Percentiles rank a stretch among this genome's conserved stretches.
Evolutionary conservation across 2,888 invertebrate genomes (phyloP).

Genomic region (Saturnia pavonia): DNA sequence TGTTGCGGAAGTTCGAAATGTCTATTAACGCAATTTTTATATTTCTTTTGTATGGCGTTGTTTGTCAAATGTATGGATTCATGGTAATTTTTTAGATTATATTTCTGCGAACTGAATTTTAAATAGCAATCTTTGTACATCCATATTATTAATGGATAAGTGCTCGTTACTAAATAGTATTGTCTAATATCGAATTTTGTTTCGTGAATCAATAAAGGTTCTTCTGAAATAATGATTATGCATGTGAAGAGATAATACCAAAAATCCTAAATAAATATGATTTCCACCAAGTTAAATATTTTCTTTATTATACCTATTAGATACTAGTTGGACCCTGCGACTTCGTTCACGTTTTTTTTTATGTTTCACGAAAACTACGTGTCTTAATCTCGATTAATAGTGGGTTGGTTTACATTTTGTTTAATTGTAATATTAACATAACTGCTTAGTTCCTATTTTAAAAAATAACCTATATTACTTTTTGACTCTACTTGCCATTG

Average conservation of each 20-base stretch:
- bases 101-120: constrained; percentile 92
- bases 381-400: too few relatives aligned
- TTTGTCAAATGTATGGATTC: constrained; percentile 94
- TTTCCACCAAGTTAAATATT: neutral
- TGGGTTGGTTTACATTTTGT: too few relatives aligned
- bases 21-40: constrained; percentile 76
- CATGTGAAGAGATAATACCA: neutral
- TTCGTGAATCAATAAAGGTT: constrained; percentile 89
- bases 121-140: constrained; percentile 93
- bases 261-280: neutral
- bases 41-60: constrained; percentile 92
- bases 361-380: too few relatives aligned
- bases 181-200: constrained; percentile 96
- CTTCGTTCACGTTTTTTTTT: too few relatives aligned
- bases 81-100: constrained; percentile 88
- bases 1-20: constrained; percentile 85
- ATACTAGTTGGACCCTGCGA: neutral
- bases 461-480: too few relatives aligned
- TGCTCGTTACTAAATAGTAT: constrained; percentile 92
- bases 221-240: constrained; percentile 79
- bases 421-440: too few relatives aligned
- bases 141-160: constrained; percentile 91
- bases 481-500: too few relatives aligned
- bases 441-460: too few relatives aligned
- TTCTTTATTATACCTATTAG: too few relatives aligned